These are phyloP conservation scores for Menidia beryllina DNA, from an alignment of 2,113 vertebrate species.

Conservation along the genomic window DNA sequence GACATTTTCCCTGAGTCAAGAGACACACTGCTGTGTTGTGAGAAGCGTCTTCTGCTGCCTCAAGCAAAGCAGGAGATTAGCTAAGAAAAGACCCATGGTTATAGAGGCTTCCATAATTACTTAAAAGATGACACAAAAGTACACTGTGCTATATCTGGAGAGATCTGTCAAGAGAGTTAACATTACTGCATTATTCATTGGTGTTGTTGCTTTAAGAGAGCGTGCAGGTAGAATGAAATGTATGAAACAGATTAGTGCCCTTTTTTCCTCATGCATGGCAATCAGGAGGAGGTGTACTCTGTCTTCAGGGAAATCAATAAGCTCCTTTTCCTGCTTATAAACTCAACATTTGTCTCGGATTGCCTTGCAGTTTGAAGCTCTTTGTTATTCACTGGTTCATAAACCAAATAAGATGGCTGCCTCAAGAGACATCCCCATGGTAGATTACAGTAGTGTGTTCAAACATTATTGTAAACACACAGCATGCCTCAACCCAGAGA, in stretches of 20 bases:
- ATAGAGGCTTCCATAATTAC: slow-evolving; percentile 66
- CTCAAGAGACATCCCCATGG: slow-evolving; percentile 26
- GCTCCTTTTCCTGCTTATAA: slow-evolving; percentile 21
- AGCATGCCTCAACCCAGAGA: slow-evolving; percentile 10
- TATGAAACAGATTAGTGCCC: slow-evolving; percentile 39
- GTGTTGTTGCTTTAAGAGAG: slow-evolving; percentile 33
- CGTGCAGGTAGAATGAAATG: slow-evolving; percentile 40
- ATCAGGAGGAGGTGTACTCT: slow-evolving; percentile 32
- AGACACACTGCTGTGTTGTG: slow-evolving; percentile 60
- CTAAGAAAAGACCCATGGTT: slow-evolving; percentile 61
- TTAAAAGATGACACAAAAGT: slow-evolving; percentile 49
- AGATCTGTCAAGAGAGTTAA: slow-evolving; percentile 57
- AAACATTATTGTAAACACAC: slow-evolving; percentile 22
- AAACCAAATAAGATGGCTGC: slow-evolving; percentile 27
- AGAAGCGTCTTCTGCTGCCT: slow-evolving; percentile 62
- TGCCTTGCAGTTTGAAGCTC: slow-evolving; percentile 25
- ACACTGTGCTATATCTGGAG: slow-evolving; percentile 42
- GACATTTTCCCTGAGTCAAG: slow-evolving; percentile 41
- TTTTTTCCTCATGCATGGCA: slow-evolving; percentile 41
- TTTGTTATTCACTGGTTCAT: slow-evolving; percentile 52
- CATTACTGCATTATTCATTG: slow-evolving; percentile 56
- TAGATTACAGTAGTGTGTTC: slow-evolving; percentile 28
- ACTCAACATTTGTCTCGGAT: slow-evolving; percentile 31
- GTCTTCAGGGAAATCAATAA: slow-evolving; percentile 54
- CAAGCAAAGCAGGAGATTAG: slow-evolving; percentile 73